Percentiles rank a stretch among this genome's conserved stretches.
Evolutionary conservation across 2,888 invertebrate species (phyloP).

Genomic region (Allacma fusca): DNA sequence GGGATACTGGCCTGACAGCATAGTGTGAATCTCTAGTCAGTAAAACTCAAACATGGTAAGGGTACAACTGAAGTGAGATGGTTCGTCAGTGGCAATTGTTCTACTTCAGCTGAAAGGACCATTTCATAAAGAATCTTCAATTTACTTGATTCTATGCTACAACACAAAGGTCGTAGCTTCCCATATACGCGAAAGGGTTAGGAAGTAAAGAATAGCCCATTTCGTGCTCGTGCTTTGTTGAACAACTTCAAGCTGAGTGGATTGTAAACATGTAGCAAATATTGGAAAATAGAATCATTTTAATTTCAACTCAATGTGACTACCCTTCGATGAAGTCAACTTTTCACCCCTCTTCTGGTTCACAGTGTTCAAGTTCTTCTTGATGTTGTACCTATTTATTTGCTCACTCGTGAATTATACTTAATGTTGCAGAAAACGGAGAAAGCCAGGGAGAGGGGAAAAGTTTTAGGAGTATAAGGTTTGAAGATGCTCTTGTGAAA

Average conservation of each 20-base stretch:
- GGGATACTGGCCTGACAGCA: neutral
- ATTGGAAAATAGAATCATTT: neutral
- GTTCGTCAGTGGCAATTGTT: neutral
- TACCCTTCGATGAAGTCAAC: no score
- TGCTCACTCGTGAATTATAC: neutral
- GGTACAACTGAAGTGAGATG: neutral
- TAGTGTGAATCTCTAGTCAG: slow-evolving; percentile 1
- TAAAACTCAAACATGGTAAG: neutral
- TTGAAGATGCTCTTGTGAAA: slow-evolving; percentile 8
- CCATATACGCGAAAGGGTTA: no score
- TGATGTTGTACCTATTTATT: neutral
- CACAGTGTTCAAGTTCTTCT: no score
- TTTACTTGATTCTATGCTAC: no score
- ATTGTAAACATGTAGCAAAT: neutral
- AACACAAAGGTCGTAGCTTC: no score
- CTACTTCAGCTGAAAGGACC: no score
- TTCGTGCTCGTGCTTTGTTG: neutral
- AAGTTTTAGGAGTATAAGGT: neutral
- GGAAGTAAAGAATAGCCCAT: no score
- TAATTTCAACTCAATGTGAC: no score
- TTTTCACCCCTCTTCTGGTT: no score
- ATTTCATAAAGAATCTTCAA: no score
- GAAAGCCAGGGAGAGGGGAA: neutral
- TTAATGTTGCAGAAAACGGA: neutral
- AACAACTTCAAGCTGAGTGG: neutral